phyloP scores from a whole-genome alignment of 2,113 vertebrate genomes.

The Rissa tridactyla region DNA sequence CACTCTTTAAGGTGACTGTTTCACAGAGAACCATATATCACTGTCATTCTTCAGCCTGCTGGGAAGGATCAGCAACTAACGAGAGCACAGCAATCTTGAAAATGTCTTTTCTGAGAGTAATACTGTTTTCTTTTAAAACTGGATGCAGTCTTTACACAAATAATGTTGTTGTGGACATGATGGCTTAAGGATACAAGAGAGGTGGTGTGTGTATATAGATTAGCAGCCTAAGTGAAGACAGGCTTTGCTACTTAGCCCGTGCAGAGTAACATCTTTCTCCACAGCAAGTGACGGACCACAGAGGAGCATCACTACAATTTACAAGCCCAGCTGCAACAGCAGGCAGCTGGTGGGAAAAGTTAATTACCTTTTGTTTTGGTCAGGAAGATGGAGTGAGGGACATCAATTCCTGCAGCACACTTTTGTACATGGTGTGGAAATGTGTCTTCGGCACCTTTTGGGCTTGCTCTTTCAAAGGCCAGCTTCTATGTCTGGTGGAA shows the following conservation, averaged over 20 bases:
- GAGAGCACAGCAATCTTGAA: not conserved
- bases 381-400: not conserved
- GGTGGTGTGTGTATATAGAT: too few relatives aligned
- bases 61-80: not conserved
- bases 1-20: not conserved
- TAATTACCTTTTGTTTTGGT: not conserved
- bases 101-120: not conserved
- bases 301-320: not conserved
- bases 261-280: not conserved
- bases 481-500: not conserved
- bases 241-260: not conserved
- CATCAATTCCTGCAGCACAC: accelerated
- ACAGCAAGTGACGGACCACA: not conserved
- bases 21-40: not conserved
- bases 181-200: not conserved
- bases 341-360: not conserved
- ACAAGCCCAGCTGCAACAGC: not conserved
- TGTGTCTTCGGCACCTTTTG: not conserved
- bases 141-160: not conserved
- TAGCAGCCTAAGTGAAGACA: not conserved
- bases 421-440: not conserved
- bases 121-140: not conserved
- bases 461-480: not conserved
- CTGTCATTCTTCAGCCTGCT: not conserved
- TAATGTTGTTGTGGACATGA: not conserved